Percentiles rank a stretch among this genome's conserved stretches.
phyloP scores from a whole-genome alignment of 2,797 vertebrate species.

The Toxotes lorentzi region DNA sequence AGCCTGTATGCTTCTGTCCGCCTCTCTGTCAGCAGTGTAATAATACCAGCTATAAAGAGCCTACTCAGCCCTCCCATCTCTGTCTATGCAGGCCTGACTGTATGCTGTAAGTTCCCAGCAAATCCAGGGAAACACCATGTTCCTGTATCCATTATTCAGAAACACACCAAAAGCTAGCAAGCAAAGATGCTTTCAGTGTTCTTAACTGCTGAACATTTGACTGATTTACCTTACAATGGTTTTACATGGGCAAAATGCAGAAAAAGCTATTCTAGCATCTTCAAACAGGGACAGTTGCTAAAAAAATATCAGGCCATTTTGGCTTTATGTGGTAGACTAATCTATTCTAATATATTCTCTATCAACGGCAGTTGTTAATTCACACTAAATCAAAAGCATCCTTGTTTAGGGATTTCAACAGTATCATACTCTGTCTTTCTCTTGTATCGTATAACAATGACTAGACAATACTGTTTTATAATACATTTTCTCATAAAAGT shows the following conservation, averaged over 20 bases:
- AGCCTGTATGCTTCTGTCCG: slow-evolving; percentile 24
- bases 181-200: slow-evolving; percentile 66
- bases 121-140: slow-evolving; percentile 56
- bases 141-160: slow-evolving; percentile 76
- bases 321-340: not conserved
- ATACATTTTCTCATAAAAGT: not conserved
- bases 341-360: not conserved
- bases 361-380: not conserved
- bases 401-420: not conserved
- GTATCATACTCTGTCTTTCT: not conserved
- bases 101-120: slow-evolving; percentile 43
- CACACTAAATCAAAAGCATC: not conserved
- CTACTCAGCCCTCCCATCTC: slow-evolving; percentile 39
- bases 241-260: slow-evolving; percentile 17
- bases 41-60: slow-evolving; percentile 49
- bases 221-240: slow-evolving; percentile 28
- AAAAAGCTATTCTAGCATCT: slow-evolving; percentile 2
- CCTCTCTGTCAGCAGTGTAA: slow-evolving; percentile 41
- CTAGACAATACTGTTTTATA: not conserved
- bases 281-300: not conserved
- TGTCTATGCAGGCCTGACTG: slow-evolving; percentile 27
- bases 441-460: not conserved
- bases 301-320: not conserved
- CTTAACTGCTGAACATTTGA: slow-evolving; percentile 38
- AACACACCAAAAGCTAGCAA: slow-evolving; percentile 11